Percentiles rank a stretch among this genome's conserved stretches.
Conservation (phyloP, 1,140 invertebrate species). For the Cotesia glomerata region DNA sequence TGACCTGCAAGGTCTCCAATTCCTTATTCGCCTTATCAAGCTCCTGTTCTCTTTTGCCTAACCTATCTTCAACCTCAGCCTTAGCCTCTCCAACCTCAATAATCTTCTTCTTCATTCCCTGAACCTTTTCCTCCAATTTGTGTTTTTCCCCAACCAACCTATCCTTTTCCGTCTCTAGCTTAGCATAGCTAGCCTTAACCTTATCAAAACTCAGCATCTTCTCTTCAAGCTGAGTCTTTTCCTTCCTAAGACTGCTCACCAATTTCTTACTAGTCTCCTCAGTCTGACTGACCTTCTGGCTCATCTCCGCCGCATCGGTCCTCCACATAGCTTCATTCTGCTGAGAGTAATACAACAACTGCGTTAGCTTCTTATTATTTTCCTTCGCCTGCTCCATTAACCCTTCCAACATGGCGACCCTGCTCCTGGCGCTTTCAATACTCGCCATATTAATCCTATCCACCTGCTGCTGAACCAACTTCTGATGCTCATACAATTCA, state of each 20-base stretch:
- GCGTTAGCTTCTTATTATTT: slow-evolving; percentile 61
- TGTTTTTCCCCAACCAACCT: slow-evolving; percentile 38
- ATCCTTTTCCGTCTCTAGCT: slow-evolving; percentile 43
- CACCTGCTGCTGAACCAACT: slow-evolving; percentile 62
- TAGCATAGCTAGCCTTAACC: neutral
- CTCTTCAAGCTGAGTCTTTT: slow-evolving; percentile 41
- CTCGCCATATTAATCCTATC: slow-evolving; percentile 62
- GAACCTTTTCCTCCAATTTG: neutral
- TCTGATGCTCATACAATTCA: slow-evolving; percentile 75
- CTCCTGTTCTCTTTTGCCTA: slow-evolving; percentile 32
- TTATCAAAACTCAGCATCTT: slow-evolving; percentile 34
- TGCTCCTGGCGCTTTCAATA: slow-evolving; percentile 62
- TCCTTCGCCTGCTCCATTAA: slow-evolving; percentile 59
- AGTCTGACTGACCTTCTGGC: slow-evolving; percentile 40
- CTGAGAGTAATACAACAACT: slow-evolving; percentile 62
- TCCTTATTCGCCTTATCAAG: slow-evolving; percentile 46
- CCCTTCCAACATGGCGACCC: slow-evolving; percentile 63
- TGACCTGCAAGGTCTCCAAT: slow-evolving; percentile 39
- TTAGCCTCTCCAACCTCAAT: slow-evolving; percentile 6
- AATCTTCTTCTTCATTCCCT: neutral
- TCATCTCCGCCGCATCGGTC: slow-evolving; percentile 49
- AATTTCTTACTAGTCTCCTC: slow-evolving; percentile 32
- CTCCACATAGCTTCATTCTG: slow-evolving; percentile 60
- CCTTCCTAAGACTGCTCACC: slow-evolving; percentile 42
- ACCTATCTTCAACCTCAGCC: neutral